Evolutionary conservation across 1,140 invertebrate species (phyloP).

Genomic region (Procambarus clarkii): DNA sequence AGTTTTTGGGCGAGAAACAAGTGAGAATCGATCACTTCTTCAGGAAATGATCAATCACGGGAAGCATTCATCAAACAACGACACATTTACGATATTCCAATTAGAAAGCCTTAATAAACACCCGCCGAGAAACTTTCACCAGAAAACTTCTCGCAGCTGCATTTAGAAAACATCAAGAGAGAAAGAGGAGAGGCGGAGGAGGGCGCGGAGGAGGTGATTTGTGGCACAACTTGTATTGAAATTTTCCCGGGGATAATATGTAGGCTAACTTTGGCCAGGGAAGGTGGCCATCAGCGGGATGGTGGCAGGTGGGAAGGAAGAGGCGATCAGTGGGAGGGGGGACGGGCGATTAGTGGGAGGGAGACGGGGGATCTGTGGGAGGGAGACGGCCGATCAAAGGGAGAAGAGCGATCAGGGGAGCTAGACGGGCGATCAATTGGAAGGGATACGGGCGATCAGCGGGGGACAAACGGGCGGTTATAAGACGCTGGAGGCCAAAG

Average conservation of each 20-base stretch:
- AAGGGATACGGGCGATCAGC: no score
- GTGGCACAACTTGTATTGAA: slow-evolving; percentile 8
- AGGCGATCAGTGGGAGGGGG: not conserved
- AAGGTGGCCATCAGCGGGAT: not conserved
- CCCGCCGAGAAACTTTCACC: no score
- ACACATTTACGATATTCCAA: no score
- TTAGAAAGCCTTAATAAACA: no score
- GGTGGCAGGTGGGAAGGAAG: not conserved
- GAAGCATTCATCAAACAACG: no score
- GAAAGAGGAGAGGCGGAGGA: not conserved
- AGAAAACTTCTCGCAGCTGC: no score
- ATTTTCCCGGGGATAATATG: not conserved
- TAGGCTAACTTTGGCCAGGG: not conserved
- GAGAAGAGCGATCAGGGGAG: not conserved
- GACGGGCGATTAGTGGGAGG: not conserved
- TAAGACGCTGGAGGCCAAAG: not conserved
- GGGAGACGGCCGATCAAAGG: not conserved
- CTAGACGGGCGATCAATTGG: not conserved
- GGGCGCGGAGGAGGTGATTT: not conserved
- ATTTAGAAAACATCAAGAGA: not conserved
- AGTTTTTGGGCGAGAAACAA: no score
- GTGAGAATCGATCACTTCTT: no score
- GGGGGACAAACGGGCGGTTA: no score
- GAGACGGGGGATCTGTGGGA: no score
- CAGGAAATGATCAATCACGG: no score